These are phyloP conservation scores for Malurus leucopterus DNA, from an alignment of 2,797 vertebrate species.

Conservation along the genomic window DNA sequence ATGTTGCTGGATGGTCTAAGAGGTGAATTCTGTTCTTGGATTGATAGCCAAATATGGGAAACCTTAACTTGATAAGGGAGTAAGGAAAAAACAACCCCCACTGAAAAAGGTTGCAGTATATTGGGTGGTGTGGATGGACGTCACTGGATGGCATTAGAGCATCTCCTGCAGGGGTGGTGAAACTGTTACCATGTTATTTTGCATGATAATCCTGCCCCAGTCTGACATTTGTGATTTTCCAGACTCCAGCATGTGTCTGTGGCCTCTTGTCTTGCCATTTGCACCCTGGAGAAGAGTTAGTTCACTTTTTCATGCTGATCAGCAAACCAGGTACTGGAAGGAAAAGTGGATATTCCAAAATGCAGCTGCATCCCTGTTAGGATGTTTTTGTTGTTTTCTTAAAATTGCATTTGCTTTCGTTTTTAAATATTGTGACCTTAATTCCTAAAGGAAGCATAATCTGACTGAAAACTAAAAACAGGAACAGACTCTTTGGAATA, in stretches of 20 bases:
- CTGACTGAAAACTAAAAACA: neutral
- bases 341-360: neutral
- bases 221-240: neutral
- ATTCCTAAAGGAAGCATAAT: conserved; percentile 10
- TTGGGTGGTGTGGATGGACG: neutral
- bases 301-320: neutral
- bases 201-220: neutral
- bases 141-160: neutral
- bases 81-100: neutral
- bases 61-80: neutral
- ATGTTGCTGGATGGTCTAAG: fast-evolving
- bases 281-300: neutral
- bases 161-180: neutral
- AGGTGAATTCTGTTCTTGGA: neutral
- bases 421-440: conserved; percentile 11
- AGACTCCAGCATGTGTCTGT: neutral
- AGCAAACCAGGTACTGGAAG: neutral
- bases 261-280: neutral
- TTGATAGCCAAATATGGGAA: neutral
- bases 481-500: neutral
- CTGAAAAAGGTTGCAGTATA: neutral
- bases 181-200: neutral
- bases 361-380: neutral
- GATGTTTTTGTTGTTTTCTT: neutral
- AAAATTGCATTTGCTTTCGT: neutral